Base-by-base conservation (phyloP, 2,797 vertebrate genomes). In the Enteromius radiatus region DNA sequence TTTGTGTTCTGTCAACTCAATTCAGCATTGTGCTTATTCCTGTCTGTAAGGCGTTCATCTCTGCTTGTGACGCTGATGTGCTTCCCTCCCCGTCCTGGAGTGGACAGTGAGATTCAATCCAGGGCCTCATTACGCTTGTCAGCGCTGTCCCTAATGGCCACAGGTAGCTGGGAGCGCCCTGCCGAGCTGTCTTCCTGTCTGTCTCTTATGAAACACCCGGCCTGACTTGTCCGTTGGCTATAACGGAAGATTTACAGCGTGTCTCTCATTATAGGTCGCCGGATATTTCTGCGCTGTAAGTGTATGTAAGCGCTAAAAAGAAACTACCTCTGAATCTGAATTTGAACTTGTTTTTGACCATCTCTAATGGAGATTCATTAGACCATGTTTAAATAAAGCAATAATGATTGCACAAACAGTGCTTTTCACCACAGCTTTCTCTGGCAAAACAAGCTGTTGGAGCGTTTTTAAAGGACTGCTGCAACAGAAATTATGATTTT, bases 111-210 rank as follows among this genome's bases (percentile, higher is more conserved):
- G 59, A 36, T 74, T 71, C 56, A 43, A 80, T 84, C 47, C 74
- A 38, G 65, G 77, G 11, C 49, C 69, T 84, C 54, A 75, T 81
- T 84, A 84, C 4, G 43, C 54, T 69, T 84, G 84, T 85, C 86
- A 83, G 84, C 70, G 0, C 75, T 63, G 47, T 84, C 67, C 33
- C 67, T 85, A 83, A 77, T 78, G 73, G 84, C 19, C 81, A 73
- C 31, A 81, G 78, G 75, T 74, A 63, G 31, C 63, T 69, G 78
- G 65, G 26, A 80, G 78, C 19, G 31, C 67, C 47, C 21, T 6
- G 33, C 67, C 33, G 45, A 79, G 59, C 74, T 76, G 56, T 76
- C 74, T 76, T 76, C 38, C 33, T 45, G 56, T 63, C 56, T n/a
- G 15, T 64, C 68, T 76, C 49, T 59, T 69, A 19, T 67, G 14